Evolutionary conservation across 2,888 invertebrate species (phyloP).

Genomic region (Chorisops tibialis): DNA sequence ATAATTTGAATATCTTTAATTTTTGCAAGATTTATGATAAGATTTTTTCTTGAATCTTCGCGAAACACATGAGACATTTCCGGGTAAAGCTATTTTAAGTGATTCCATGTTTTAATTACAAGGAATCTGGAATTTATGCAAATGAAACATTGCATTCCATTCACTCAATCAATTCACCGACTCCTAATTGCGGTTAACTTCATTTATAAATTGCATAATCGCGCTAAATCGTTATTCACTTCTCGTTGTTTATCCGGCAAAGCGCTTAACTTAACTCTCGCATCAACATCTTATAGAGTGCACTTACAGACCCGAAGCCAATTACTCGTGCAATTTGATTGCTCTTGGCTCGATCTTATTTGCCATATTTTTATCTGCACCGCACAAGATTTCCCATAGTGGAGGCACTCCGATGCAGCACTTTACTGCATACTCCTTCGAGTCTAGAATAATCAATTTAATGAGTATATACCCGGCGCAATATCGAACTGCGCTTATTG

Average conservation of each 20-base stretch:
- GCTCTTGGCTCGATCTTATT: constrained; percentile 27
- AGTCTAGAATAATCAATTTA: constrained; percentile 32
- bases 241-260: neutral
- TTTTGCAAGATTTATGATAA: too few relatives aligned
- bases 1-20: too few relatives aligned
- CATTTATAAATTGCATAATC: neutral
- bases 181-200: neutral
- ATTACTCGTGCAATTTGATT: constrained; percentile 21
- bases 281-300: too few relatives aligned
- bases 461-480: constrained; percentile 14
- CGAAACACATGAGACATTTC: too few relatives aligned
- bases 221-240: neutral
- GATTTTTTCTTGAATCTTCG: too few relatives aligned
- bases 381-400: constrained; percentile 22
- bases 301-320: neutral
- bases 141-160: too few relatives aligned
- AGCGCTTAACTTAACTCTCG: neutral
- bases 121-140: too few relatives aligned
- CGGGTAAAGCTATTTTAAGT: too few relatives aligned
- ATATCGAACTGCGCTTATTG: too few relatives aligned
- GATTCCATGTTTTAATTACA: too few relatives aligned
- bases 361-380: constrained; percentile 25
- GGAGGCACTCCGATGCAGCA: constrained; percentile 9
- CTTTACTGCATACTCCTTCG: constrained; percentile 11
- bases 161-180: too few relatives aligned